phyloP scores from a whole-genome alignment of 2,888 invertebrate species.

The Hyppa rectilinea region DNA sequence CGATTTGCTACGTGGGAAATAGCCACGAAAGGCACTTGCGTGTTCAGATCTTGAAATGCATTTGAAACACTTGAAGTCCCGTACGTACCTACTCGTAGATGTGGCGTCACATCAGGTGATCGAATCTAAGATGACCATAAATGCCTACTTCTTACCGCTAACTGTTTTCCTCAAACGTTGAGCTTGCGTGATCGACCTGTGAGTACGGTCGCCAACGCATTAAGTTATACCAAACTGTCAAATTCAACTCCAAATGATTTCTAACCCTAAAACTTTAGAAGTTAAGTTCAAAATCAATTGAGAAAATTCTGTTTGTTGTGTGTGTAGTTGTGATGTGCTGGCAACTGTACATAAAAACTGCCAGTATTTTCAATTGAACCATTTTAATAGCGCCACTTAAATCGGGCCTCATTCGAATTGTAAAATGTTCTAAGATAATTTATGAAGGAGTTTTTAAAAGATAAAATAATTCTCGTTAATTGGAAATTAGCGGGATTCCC shows the following conservation, averaged over 20 bases:
- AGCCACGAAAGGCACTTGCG: slow-evolving; percentile 55
- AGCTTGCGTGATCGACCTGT: slow-evolving; percentile 12
- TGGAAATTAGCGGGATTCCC: background rate
- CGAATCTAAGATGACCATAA: slow-evolving; percentile 1
- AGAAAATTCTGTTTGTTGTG: too few relatives aligned
- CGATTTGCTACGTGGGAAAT: slow-evolving; percentile 40
- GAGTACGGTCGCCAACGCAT: too few relatives aligned
- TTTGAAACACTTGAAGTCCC: slow-evolving; percentile 48
- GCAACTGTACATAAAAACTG: background rate
- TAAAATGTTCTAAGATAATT: background rate
- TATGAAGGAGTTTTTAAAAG: background rate
- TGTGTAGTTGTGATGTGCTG: too few relatives aligned
- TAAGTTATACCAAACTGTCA: too few relatives aligned
- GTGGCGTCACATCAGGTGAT: slow-evolving; percentile 6
- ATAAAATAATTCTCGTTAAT: background rate
- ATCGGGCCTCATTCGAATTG: background rate
- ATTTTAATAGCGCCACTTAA: background rate
- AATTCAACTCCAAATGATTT: too few relatives aligned
- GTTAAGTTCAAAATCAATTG: too few relatives aligned
- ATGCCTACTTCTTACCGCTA: slow-evolving; percentile 10
- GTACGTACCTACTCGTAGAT: background rate
- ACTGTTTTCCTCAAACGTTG: background rate
- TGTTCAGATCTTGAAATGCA: slow-evolving; percentile 53
- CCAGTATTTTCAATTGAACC: background rate
- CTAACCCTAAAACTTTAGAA: too few relatives aligned